Evolutionary conservation across 30 jellyfish, hydroid and myxozoan species (phyloP).

Genomic region (Aurelia aurita complex sp. Pacific): DNA sequence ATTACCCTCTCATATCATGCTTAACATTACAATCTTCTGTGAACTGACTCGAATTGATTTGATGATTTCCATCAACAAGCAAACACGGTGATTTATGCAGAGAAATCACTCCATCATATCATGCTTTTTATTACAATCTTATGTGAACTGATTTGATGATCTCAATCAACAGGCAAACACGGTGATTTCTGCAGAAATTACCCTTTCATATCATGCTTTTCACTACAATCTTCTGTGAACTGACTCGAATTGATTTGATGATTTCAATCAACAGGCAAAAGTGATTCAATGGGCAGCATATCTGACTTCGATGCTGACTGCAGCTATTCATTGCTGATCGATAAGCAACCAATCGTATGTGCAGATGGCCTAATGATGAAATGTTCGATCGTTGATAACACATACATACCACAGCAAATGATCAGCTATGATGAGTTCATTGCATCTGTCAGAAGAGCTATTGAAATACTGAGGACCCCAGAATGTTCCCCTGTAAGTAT

Average conservation of each 20-base stretch:
- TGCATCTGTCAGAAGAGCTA: constrained; percentile 32
- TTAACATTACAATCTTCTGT: too few relatives aligned
- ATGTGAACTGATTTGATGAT: too few relatives aligned
- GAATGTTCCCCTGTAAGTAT: constrained; percentile 52
- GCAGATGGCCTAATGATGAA: constrained; percentile 71
- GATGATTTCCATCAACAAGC: too few relatives aligned
- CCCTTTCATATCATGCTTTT: too few relatives aligned
- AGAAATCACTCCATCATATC: too few relatives aligned
- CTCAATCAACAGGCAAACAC: too few relatives aligned
- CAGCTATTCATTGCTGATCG: constrained; percentile 30
- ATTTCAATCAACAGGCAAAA: constrained; percentile 25
- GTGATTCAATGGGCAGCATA: constrained; percentile 37
- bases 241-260: not conserved
- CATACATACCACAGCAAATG: constrained; percentile 74
- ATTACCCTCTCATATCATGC: too few relatives aligned
- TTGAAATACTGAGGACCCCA: constrained; percentile 26
- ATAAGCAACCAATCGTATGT: constrained; percentile 71
- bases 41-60: too few relatives aligned
- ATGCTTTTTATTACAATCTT: too few relatives aligned
- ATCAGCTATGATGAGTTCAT: constrained; percentile 44
- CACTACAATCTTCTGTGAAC: too few relatives aligned
- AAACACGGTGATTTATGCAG: too few relatives aligned
- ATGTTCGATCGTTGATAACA: constrained; percentile 43
- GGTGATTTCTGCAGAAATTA: too few relatives aligned
- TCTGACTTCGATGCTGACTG: not conserved